Base-by-base conservation (phyloP, 2,888 invertebrate species). In the Autographa gamma region DNA sequence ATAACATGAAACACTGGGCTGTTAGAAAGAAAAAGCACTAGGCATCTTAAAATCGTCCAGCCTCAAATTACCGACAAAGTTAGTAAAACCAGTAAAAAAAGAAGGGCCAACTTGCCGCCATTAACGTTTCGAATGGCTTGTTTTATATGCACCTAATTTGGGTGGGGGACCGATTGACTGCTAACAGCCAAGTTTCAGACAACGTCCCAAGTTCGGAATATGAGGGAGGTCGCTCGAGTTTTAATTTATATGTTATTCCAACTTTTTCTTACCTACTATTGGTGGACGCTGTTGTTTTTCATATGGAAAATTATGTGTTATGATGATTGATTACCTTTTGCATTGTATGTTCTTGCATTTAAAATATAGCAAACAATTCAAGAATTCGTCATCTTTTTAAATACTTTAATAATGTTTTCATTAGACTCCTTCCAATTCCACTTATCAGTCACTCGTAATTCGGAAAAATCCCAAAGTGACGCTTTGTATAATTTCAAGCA, bases 101-200 rank as follows among this genome's bases (percentile, higher is more conserved):
- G 74, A 59, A 66, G 63, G 32, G 34, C 66, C 71, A 67, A 84
- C 75, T 82, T 82, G 73, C 65, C 54, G 14, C 76, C 76, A 79
- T 87, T 87, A 85, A 77, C 71, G 69, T 64, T 64, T 73, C 69
- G 71, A 79, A 85, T 80, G 75, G 86, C 69, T 82, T 79, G 82
- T 87, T 84, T 83, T 73, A 71, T n/a, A 48, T 48, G 48, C 48
- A 48, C 48, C 7, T 48, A 48, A 48, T 48, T 48, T 48, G 48
- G 48, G n/a, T n/a, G 70, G 73, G 72, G 73, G 78, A 78, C 79
- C 78, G 38, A 54, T 65, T 34, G 69, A 41, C 63, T 65, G 70
- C 54, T 70, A 72, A 72, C 66, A 54, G 65, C 52, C 64, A 61
- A 67, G 43, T 66, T 66, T 54, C 13, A 19, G 6, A 6, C 61